These are phyloP conservation scores for Aphelenchoides fujianensis DNA, from an alignment of 1,140 invertebrate species.

Conservation along the genomic window DNA sequence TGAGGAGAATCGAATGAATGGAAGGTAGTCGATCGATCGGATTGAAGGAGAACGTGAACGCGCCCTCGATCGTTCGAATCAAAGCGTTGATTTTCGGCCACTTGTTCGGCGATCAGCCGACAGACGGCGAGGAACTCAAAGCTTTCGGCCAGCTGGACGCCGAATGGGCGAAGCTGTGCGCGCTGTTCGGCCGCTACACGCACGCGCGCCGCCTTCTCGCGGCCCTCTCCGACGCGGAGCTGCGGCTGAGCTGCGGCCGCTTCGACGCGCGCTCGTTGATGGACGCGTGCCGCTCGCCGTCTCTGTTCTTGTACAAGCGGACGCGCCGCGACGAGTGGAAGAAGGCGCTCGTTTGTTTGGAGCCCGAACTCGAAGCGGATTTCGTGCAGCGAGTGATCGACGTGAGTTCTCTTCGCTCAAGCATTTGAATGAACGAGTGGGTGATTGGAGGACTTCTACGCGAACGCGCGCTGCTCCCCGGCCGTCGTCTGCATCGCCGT, in stretches of 20 bases:
- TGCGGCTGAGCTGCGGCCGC: not conserved
- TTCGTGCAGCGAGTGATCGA: not conserved
- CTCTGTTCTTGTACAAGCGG: not conserved
- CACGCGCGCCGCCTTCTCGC: not conserved
- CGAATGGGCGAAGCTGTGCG: not conserved
- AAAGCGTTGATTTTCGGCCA: not conserved
- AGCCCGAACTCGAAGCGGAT: not conserved
- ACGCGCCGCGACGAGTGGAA: not conserved
- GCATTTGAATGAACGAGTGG: not conserved
- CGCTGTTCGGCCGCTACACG: not conserved
- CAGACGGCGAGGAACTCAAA: not conserved
- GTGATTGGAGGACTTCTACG: not conserved
- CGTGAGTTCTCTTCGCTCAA: not conserved
- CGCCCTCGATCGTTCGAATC: not conserved
- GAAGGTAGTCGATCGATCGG: not conserved
- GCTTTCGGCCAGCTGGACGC: not conserved
- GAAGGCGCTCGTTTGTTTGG: not conserved
- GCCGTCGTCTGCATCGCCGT: constrained; percentile 5
- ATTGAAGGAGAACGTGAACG: not conserved
- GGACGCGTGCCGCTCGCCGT: not conserved
- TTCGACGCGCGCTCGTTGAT: not conserved
- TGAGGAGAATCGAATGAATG: no score
- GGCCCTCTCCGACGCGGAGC: not conserved
- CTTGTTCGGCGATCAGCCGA: not conserved
- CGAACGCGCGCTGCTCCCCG: not conserved